A percentile compares a stretch with the other conserved stretches of the same genome.
These are phyloP conservation scores for Scytalopus superciliaris DNA, from an alignment of 2,113 vertebrate genomes.

Conservation along the genomic window DNA sequence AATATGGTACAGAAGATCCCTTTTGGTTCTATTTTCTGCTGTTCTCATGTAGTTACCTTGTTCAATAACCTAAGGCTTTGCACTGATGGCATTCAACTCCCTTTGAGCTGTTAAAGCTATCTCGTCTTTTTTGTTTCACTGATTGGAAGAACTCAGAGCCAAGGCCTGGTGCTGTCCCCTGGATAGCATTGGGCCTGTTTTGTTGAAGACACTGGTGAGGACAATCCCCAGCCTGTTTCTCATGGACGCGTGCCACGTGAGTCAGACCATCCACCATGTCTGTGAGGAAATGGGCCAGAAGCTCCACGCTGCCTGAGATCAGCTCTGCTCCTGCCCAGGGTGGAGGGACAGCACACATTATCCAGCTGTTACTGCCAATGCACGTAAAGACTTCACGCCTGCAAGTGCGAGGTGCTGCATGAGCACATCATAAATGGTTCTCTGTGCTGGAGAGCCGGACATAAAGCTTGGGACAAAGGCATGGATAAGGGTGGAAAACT, in stretches of 20 bases:
- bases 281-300: background rate
- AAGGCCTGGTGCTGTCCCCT: background rate
- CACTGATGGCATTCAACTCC: background rate
- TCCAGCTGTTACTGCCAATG: background rate
- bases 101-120: background rate
- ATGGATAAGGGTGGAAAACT: background rate
- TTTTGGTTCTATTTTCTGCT: background rate
- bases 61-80: background rate
- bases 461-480: background rate
- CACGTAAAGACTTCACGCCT: background rate
- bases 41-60: background rate
- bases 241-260: background rate
- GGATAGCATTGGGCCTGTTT: background rate
- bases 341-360: background rate
- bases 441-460: background rate
- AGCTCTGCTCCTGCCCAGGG: background rate
- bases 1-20: background rate
- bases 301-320: background rate
- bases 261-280: background rate
- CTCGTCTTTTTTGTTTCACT: background rate
- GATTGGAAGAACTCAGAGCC: background rate
- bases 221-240: background rate
- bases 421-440: background rate
- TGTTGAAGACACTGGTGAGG: background rate
- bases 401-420: rapidly evolving